phyloP scores from a whole-genome alignment of 2,888 invertebrate species.

The Diachrysia chrysitis region DNA sequence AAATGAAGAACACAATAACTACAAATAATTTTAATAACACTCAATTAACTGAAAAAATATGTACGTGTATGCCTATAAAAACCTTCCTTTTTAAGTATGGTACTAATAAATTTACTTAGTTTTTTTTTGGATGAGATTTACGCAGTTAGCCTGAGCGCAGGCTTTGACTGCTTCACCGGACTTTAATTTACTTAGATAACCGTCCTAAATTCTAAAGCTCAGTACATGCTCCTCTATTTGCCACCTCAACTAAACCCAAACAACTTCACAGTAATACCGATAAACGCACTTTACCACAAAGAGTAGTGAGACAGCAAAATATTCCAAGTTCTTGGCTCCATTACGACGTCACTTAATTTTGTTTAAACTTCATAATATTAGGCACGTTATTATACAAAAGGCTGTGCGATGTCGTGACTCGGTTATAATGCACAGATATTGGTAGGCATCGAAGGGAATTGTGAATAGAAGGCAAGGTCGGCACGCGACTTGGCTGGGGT shows the following conservation, averaged over 20 bases:
- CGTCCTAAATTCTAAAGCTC: too few species aligned
- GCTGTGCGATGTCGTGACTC: slow-evolving; percentile 63
- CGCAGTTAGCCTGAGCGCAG: too few species aligned
- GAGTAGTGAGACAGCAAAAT: slow-evolving; percentile 41
- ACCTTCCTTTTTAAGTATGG: too few species aligned
- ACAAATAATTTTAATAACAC: too few species aligned
- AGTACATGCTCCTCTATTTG: not conserved
- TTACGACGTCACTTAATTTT: slow-evolving; percentile 56
- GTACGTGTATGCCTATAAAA: too few species aligned
- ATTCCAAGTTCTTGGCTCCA: slow-evolving; percentile 48
- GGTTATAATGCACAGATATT: slow-evolving; percentile 62
- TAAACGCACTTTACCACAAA: slow-evolving; percentile 27
- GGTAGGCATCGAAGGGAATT: slow-evolving; percentile 63
- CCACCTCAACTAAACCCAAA: slow-evolving; percentile 21
- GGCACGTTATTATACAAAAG: slow-evolving; percentile 48
- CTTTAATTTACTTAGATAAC: too few species aligned
- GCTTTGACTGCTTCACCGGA: too few species aligned
- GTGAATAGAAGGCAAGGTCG: slow-evolving; percentile 65
- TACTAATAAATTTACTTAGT: too few species aligned
- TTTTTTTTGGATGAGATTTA: too few species aligned
- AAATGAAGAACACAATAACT: too few species aligned
- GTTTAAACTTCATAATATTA: slow-evolving; percentile 59
- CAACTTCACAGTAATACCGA: not conserved
- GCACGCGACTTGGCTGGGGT: slow-evolving; percentile 64
- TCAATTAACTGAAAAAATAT: too few species aligned